Percentiles rank a stretch among this genome's conserved stretches.
Conservation (phyloP, 2,113 vertebrate species). For the Pithys albifrons region DNA sequence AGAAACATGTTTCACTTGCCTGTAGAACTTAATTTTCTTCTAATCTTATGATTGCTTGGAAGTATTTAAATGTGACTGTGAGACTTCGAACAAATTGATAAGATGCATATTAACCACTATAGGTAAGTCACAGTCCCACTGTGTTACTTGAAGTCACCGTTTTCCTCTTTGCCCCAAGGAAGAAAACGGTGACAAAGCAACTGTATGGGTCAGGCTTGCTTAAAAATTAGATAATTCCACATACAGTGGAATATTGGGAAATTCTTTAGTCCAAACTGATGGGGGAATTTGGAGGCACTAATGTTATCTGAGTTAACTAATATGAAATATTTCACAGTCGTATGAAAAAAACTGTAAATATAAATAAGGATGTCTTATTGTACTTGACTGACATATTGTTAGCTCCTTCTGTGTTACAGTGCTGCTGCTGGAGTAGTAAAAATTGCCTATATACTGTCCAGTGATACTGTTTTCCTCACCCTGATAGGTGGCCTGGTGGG, state of each 20-base stretch:
- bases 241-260: background rate
- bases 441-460: background rate
- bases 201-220: background rate
- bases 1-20: background rate
- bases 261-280: background rate
- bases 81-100: background rate
- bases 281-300: background rate
- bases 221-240: background rate
- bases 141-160: background rate
- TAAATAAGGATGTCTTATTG: background rate
- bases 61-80: background rate
- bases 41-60: background rate
- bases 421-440: background rate
- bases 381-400: background rate
- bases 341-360: background rate
- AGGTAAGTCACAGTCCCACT: background rate
- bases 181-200: background rate
- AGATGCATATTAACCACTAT: background rate
- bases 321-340: background rate
- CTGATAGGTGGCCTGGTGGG: constrained; percentile 75
- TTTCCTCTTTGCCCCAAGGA: background rate
- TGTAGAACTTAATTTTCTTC: background rate
- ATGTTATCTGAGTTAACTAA: background rate
- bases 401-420: background rate
- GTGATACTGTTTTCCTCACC: background rate